Evolutionary conservation across 2,797 vertebrate species (phyloP), one percentile per base, ranked within the genome.

Genomic region (Spatula clypeata): DNA sequence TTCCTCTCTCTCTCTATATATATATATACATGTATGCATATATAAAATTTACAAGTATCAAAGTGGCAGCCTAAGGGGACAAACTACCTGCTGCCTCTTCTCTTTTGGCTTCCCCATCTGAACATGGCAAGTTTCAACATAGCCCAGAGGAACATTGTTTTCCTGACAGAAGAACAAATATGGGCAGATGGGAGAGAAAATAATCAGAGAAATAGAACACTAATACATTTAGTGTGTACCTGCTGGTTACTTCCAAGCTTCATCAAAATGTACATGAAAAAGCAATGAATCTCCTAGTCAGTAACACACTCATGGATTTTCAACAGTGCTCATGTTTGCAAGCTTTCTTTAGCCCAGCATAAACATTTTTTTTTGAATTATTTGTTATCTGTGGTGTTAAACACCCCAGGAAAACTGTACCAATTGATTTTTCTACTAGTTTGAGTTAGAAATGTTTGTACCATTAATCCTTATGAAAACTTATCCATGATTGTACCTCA

Each of bases 261-360:
- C 77, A 49, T 45, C 77, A 71, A 75, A 77, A 70, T 17, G 42
- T 32, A 29, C 12, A 19, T 11, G 13, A 51, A 42, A 73, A 70
- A 58, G 4, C 13, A 42, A 15, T 0, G 1, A 45, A 23, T 29
- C 21, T 75, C 53, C 45, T 45, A 89, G 64, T 26, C 54, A 34
- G n/a, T 45, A 79, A 32, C 16, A 71, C 70, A 40, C 20, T 1
- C 2, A 6, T 0, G 0, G 24, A 40, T 17, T 66, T 79, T 42
- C 19, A 45, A 10, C 34, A 57, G 13, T 26, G 10, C 9, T 32
- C 4, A 6, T 54, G 0, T 44, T 18, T 73, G 16, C 34, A 73
- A 34, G 3, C 15, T 60, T 27, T 55, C 65, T 47, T 7, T 29
- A 38, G 12, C 4, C 36, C 11, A 57, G 27, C 15, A 47, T 11